Evolutionary conservation across 2,797 vertebrate genomes (phyloP).

Genomic region (Chanos chanos): DNA sequence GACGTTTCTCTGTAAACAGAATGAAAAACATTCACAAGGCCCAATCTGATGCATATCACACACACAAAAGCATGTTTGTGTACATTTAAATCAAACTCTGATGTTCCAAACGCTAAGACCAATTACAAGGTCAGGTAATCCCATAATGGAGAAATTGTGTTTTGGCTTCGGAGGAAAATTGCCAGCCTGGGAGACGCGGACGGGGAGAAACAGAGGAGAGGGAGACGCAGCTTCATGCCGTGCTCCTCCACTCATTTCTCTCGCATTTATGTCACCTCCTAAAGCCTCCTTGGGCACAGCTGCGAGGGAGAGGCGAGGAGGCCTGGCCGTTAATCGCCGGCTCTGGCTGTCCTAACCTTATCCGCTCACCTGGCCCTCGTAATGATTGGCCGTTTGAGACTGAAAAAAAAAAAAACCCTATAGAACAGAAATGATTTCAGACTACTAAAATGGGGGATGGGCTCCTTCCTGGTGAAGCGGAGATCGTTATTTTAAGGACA

Average conservation of each 20-base stretch:
- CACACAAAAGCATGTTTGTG: constrained; percentile 29
- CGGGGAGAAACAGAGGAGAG: constrained; percentile 45
- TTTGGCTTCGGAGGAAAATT: constrained; percentile 52
- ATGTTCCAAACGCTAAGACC: constrained; percentile 48
- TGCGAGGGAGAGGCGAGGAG: too few species aligned
- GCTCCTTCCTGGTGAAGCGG: constrained; percentile 54
- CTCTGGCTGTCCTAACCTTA: constrained; percentile 57
- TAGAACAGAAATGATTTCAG: constrained; percentile 58
- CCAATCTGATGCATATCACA: constrained; percentile 43
- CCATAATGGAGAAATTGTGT: constrained; percentile 64
- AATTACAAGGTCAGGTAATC: constrained; percentile 67
- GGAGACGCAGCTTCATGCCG: constrained; percentile 54
- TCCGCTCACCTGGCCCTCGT: constrained; percentile 58
- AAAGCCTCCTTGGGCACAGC: constrained; percentile 64
- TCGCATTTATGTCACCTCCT: constrained; percentile 52
- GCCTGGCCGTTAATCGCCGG: constrained; percentile 53
- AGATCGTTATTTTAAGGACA: constrained; percentile 43
- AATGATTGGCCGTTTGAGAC: constrained; percentile 57
- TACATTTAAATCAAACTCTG: too few species aligned
- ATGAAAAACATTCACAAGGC: constrained; percentile 36
- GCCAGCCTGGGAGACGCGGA: constrained; percentile 51
- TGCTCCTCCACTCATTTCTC: constrained; percentile 59
- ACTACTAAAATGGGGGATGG: constrained; percentile 52
- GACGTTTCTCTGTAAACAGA: constrained; percentile 24
- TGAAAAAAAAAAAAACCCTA: constrained; percentile 51